Percentiles rank a stretch among this genome's conserved stretches.
These are phyloP conservation scores for Tuberolachnus salignus DNA, from an alignment of 2,888 invertebrate species.

Conservation along the genomic window DNA sequence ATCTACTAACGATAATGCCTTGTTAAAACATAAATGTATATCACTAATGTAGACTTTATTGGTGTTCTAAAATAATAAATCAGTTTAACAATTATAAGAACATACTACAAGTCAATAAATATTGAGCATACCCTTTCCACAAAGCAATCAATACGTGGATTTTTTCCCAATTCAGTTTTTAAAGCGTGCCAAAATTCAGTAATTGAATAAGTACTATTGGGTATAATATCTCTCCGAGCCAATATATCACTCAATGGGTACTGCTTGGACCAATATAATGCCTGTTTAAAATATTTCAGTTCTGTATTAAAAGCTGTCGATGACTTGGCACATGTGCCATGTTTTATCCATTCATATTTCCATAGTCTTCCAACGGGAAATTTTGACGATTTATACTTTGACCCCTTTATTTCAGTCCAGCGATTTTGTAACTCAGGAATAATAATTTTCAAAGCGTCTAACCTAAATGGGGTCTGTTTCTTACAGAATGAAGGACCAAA, in stretches of 20 bases:
- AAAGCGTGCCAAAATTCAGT: constrained; percentile 60
- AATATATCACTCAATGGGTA: constrained; percentile 71
- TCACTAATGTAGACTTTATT: constrained; percentile 64
- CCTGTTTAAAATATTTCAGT: constrained; percentile 72
- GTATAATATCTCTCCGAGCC: constrained; percentile 67
- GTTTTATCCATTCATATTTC: constrained; percentile 84
- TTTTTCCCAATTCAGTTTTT: constrained; percentile 64
- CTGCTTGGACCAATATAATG: constrained; percentile 68
- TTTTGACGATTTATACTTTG: constrained; percentile 61
- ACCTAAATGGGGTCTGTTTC: constrained; percentile 71
- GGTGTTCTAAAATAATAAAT: constrained; percentile 26
- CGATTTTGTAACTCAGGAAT: constrained; percentile 66
- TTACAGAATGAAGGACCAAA: constrained; percentile 77
- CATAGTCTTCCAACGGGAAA: constrained; percentile 68
- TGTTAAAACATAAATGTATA: constrained; percentile 77
- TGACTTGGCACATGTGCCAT: constrained; percentile 77
- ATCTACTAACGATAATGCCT: constrained; percentile 69
- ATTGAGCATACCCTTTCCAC: constrained; percentile 64
- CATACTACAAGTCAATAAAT: neutral
- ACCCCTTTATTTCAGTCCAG: constrained; percentile 77
- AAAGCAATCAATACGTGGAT: constrained; percentile 71
- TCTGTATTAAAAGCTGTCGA: constrained; percentile 69
- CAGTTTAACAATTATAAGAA: constrained; percentile 3
- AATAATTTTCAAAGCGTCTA: constrained; percentile 68
- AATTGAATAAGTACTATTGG: constrained; percentile 64